These are phyloP conservation scores for Cygnus buccinator DNA, from an alignment of 2,113 vertebrate genomes.

Conservation along the genomic window DNA sequence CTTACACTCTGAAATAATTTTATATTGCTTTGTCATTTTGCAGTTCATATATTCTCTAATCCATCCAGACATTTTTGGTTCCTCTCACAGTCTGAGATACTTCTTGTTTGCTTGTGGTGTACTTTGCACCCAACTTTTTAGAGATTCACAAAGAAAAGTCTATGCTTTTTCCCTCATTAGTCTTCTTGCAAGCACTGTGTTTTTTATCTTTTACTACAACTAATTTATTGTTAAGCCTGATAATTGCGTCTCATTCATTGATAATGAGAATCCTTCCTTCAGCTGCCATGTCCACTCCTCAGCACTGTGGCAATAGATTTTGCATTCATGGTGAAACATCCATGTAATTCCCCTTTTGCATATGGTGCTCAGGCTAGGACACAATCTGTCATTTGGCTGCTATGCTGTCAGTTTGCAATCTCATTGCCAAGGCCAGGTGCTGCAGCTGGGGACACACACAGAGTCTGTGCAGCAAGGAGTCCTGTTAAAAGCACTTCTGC, in stretches of 20 bases:
- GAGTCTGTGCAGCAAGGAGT: neutral
- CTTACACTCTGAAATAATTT: neutral
- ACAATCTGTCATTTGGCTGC: neutral
- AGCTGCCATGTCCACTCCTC: neutral
- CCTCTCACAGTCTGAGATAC: neutral
- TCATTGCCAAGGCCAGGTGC: fast-evolving
- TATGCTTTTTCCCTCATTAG: neutral
- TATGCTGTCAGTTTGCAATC: neutral
- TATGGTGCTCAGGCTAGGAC: neutral
- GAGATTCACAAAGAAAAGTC: neutral
- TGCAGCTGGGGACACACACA: neutral
- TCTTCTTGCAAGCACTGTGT: fast-evolving
- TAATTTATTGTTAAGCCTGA: neutral
- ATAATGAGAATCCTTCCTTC: neutral
- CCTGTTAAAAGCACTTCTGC: neutral
- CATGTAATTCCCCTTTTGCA: neutral
- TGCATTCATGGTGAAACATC: neutral
- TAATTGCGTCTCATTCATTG: neutral
- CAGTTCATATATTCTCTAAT: neutral
- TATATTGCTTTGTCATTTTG: neutral
- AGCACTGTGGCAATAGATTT: neutral
- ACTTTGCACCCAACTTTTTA: neutral
- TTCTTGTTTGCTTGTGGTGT: neutral
- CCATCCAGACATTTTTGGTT: neutral
- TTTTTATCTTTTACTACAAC: neutral